Evolutionary conservation across 2,113 vertebrate genomes (phyloP).

Genomic region (Triplophysa tibetana): DNA sequence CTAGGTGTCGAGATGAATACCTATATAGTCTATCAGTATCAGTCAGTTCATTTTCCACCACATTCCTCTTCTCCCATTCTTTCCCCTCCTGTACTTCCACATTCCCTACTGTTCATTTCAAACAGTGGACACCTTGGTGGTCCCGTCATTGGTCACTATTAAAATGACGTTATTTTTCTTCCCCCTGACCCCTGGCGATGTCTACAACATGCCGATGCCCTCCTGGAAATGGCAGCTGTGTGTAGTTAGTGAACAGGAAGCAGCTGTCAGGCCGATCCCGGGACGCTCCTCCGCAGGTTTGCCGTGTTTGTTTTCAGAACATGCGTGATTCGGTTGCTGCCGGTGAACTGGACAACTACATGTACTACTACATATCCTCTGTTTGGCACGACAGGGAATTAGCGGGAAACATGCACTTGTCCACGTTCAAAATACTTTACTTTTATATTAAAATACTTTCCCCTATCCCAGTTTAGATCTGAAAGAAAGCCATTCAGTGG

Average conservation of each 20-base stretch:
- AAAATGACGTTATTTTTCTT: conserved; percentile 81
- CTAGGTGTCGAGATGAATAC: not conserved
- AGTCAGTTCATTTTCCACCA: not conserved
- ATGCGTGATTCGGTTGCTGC: conserved; percentile 58
- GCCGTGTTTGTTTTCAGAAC: conserved; percentile 71
- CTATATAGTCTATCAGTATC: conserved; percentile 17
- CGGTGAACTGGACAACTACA: conserved; percentile 58
- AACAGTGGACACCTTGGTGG: conserved; percentile 72
- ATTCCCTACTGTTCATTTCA: conserved; percentile 51
- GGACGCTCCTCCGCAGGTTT: conserved; percentile 70
- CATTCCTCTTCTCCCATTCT: conserved; percentile 27
- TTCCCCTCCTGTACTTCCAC: conserved; percentile 30
- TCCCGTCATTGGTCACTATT: conserved; percentile 73
- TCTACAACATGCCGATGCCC: conserved; percentile 73
- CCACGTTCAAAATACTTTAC: too few relatives aligned
- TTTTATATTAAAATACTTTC: too few relatives aligned
- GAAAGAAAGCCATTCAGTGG: too few relatives aligned
- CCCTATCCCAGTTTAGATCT: too few relatives aligned
- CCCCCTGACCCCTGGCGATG: conserved; percentile 76
- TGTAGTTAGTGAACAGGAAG: conserved; percentile 80
- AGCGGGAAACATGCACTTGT: not conserved
- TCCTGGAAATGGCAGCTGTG: conserved; percentile 77
- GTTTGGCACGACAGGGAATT: conserved; percentile 29
- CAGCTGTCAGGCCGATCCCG: conserved; percentile 72
- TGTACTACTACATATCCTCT: conserved; percentile 43